Percentiles rank a stretch among this genome's conserved stretches.
Conservation (phyloP, 1,140 invertebrate genomes). For the Drosophila fuyamai region DNA sequence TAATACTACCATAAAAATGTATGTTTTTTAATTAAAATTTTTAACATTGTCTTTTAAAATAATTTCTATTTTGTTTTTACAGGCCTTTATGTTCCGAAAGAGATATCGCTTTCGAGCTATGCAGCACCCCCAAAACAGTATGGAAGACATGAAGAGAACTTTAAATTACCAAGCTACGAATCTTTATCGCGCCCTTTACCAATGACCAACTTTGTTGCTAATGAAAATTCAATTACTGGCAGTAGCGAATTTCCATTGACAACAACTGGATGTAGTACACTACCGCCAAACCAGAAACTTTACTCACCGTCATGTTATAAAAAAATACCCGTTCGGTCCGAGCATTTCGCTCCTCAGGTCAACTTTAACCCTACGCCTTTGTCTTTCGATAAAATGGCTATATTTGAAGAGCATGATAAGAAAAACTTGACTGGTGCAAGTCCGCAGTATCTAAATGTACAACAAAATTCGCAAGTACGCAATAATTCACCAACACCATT, state of each 20-base stretch:
- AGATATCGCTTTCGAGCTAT: slow-evolving; percentile 79
- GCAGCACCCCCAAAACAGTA: slow-evolving; percentile 55
- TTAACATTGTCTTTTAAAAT: background rate
- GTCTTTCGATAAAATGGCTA: slow-evolving; percentile 70
- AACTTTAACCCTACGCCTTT: slow-evolving; percentile 75
- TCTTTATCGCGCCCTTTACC: background rate
- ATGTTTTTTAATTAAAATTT: no score
- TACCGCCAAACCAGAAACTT: slow-evolving; percentile 38
- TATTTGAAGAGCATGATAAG: slow-evolving; percentile 57
- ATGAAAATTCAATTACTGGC: background rate
- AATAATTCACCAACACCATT: slow-evolving; percentile 63
- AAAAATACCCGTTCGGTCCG: slow-evolving; percentile 12
- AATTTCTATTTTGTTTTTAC: slow-evolving; percentile 1
- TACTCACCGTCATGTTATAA: slow-evolving; percentile 45
- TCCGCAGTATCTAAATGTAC: slow-evolving; percentile 28
- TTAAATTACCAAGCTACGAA: background rate
- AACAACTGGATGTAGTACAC: background rate
- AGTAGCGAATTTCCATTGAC: slow-evolving; percentile 28
- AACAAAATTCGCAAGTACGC: slow-evolving; percentile 24
- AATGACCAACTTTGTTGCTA: background rate
- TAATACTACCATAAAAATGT: no score
- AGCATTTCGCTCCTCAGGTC: slow-evolving; percentile 30
- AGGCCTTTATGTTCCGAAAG: slow-evolving; percentile 80
- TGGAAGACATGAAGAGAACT: background rate
- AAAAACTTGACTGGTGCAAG: slow-evolving; percentile 42